Evolutionary conservation across 2,797 vertebrate genomes (phyloP).

Genomic region (Choloepus didactylus): DNA sequence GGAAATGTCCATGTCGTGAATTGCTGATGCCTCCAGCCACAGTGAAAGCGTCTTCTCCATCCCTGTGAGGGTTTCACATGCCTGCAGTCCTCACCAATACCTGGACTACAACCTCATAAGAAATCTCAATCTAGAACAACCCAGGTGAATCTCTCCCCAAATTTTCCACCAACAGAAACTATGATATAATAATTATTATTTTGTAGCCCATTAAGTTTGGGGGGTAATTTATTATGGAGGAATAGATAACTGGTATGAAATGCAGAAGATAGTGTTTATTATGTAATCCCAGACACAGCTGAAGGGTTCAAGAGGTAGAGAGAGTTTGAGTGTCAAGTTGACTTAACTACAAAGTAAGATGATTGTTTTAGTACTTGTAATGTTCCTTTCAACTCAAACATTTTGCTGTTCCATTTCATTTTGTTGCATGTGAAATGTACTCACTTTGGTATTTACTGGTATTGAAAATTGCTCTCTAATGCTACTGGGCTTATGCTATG

Average conservation of each 20-base stretch:
- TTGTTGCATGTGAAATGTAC: background rate
- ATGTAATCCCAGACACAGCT: accelerated
- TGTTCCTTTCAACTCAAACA: background rate
- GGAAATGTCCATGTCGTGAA: background rate
- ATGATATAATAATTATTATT: background rate
- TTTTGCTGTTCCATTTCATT: background rate
- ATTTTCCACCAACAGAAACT: background rate
- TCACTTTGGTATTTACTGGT: background rate
- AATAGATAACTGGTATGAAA: background rate
- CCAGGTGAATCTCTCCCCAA: background rate
- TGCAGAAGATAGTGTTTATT: accelerated
- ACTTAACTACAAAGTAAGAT: background rate
- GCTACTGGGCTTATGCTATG: background rate
- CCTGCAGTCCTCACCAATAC: accelerated
- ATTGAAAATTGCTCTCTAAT: background rate
- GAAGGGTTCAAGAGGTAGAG: background rate
- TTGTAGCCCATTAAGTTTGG: background rate
- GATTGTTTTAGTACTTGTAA: background rate
- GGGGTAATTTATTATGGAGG: too few species aligned
- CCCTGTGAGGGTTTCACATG: accelerated
- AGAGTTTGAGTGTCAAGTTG: background rate
- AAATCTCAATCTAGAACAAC: background rate
- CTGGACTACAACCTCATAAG: accelerated
- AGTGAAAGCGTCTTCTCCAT: background rate
- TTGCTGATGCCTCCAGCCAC: accelerated